Base-by-base conservation (phyloP, 2,113 vertebrate species). In the Gadus macrocephalus region DNA sequence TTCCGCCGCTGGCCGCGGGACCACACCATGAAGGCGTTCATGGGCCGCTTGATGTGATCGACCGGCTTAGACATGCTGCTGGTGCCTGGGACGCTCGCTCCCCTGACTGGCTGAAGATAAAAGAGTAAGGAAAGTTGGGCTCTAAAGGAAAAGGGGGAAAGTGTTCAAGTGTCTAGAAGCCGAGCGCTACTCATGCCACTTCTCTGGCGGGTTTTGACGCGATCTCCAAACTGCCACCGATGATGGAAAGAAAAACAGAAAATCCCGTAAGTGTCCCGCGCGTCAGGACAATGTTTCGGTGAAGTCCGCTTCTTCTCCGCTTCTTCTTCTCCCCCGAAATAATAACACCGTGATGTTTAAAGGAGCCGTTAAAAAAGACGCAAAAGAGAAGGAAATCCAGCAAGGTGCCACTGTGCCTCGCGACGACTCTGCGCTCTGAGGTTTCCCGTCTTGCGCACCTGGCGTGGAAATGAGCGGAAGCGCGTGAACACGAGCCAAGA, bases 11-110 rank as follows among this genome's bases (percentile, higher is more conserved):
- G 96, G 79, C 96, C 96, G 75, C 96, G 93, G 85, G 96, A 98
- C 97, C 97, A 99, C 6, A 99, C 97, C 97, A 99, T 99, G 93
- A 99, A 99, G 73, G 97, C 97, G 83, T 99, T 99, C 97, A 99
- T 99, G 90, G 97, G 97, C 91, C 97, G 92, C 90, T 98, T 99
- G 93, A 99, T 98, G 85, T 98, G 96, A 91, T 98, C 97, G 78
- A 92, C 95, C 42, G 97, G 97, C 89, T 99, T 99, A 84, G 97
- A 99, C 97, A 98, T 99, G 66, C 85, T 87, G 59, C n/a, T 59
- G 58, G 11, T 53, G 53, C 15, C 15, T 53, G 31, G 4, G 31
- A 35, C 31, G 31, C 31, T 15, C 22, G 5, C 20, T 62, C 25
- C 61, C 22, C 42, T 14, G 42, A 49, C 12, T 12, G 8, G 2